A percentile compares a stretch with the other conserved stretches of the same genome.
Evolutionary conservation across 2,888 invertebrate species (phyloP).

Genomic region (Bhutanitis thaidina): DNA sequence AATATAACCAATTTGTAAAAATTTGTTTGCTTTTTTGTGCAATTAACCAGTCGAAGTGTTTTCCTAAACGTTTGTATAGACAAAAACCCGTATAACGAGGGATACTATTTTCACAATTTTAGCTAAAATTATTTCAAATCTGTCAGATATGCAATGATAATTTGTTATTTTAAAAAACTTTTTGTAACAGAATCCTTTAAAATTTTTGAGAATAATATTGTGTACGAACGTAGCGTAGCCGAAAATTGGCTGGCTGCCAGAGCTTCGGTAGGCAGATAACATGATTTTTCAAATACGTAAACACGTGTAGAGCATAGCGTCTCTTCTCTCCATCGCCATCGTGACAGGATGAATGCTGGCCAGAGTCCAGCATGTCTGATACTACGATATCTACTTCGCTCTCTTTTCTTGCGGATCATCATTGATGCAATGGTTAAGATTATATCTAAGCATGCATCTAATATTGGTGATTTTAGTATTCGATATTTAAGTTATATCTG

Average conservation of each 20-base stretch:
- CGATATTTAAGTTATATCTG: too few species aligned
- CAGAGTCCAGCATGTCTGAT: conserved; percentile 5
- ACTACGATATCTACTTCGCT: not conserved
- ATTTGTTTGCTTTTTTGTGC: too few species aligned
- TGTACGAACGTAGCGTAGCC: not conserved
- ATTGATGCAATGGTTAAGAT: not conserved
- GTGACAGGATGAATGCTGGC: conserved; percentile 16
- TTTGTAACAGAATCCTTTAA: conserved; percentile 10
- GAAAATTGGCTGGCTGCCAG: conserved; percentile 6
- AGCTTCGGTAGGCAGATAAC: conserved; percentile 2
- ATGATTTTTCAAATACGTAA: conserved; percentile 17
- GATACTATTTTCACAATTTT: too few species aligned
- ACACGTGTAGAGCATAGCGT: conserved; percentile 14
- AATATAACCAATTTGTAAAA: too few species aligned
- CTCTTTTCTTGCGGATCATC: not conserved
- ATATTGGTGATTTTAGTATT: too few species aligned
- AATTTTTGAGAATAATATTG: too few species aligned
- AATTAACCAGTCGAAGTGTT: too few species aligned
- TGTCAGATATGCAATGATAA: too few species aligned
- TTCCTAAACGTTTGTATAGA: too few species aligned
- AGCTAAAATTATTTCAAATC: too few species aligned
- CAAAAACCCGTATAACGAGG: too few species aligned
- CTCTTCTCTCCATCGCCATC: conserved; percentile 1
- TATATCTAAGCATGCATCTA: too few species aligned
- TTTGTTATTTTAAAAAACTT: not conserved